These are phyloP conservation scores for Liopterus haemorrhoidalis DNA, from an alignment of 2,888 invertebrate species.

Conservation along the genomic window DNA sequence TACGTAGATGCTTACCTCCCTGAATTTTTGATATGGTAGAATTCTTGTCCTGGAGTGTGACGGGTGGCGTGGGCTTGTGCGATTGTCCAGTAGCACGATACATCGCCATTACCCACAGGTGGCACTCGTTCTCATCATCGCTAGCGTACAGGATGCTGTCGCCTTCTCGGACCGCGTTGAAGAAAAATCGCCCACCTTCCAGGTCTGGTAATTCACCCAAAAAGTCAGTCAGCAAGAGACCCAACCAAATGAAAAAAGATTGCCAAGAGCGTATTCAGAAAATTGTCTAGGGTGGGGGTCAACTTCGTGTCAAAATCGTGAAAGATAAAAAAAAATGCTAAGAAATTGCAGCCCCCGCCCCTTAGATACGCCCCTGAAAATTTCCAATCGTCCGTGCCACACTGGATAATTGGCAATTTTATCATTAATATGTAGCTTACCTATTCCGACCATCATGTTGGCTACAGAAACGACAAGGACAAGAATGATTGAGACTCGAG, in stretches of 20 bases:
- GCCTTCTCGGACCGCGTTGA: slow-evolving; percentile 97
- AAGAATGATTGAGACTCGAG: not conserved
- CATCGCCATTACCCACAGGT: slow-evolving; percentile 98
- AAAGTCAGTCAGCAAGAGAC: too few species aligned
- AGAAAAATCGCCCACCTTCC: slow-evolving; percentile 92
- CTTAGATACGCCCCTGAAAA: slow-evolving; percentile 1
- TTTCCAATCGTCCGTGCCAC: not conserved
- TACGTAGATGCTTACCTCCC: slow-evolving; percentile 59
- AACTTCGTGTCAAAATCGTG: too few species aligned
- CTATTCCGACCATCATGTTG: slow-evolving; percentile 89
- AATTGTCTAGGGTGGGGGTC: too few species aligned
- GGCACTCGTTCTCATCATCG: slow-evolving; percentile 96
- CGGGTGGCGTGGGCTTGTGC: slow-evolving; percentile 95
- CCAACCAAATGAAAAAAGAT: too few species aligned
- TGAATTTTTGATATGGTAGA: slow-evolving; percentile 81
- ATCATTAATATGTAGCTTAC: too few species aligned
- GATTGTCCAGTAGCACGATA: slow-evolving; percentile 99
- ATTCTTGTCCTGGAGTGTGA: slow-evolving; percentile 70
- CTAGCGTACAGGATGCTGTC: slow-evolving; percentile 95
- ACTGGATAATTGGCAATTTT: slow-evolving; percentile 37
- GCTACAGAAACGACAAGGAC: slow-evolving; percentile 52
- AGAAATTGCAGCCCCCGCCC: slow-evolving; percentile 4
- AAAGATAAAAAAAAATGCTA: slow-evolving; percentile 18
- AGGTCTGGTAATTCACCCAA: slow-evolving; percentile 59
- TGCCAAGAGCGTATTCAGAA: too few species aligned